Base-by-base conservation (phyloP, 1,140 invertebrate species). In the Gonioctena quinquepunctata region DNA sequence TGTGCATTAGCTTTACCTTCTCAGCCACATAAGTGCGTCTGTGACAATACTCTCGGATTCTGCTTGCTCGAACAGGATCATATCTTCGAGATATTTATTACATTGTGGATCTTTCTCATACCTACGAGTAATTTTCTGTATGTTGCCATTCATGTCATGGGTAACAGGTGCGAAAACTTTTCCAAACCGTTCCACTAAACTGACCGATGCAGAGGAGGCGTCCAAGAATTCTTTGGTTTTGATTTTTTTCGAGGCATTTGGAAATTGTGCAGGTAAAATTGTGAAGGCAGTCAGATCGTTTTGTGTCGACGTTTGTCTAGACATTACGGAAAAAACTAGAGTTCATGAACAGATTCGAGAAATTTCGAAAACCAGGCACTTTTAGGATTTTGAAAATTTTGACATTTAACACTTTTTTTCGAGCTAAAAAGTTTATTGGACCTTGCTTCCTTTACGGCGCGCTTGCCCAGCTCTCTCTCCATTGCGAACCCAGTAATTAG, bases 101-200 rank as follows among this genome's bases (percentile, higher is more conserved):
- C 33, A n/a, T 66, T 86, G 75, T 74, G 80, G 84, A 73, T 90
- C 82, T 28, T 77, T 73, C 16, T 81, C 77, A 79, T 88, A 90
- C 73, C 82, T 84, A 63, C 86, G 86, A 4, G 81, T 84, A 57
- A 93, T 82, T 88, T 92, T 93, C 90, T 91, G 71, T 2, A 93
- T 88, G 81, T 92, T 93, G 76, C 87, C 88, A 81, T 89, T 87
- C 86, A 93, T 90, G 76, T 93, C 91, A 83, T 88, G 87, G 77
- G 89, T 90, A 19, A 93, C 87, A 8, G 91, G 89, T 48, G 88
- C 85, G 80, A 93, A 92, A 2, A 90, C 81, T 83, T 88, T 91
- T 68, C 91, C 91, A 80, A 92, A 88, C 78, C 87, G 86, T 77
- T 91, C 91, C 72, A 91, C 82, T 70, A 90, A 80, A 57, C 72